Evolutionary conservation across 2,888 invertebrate species (phyloP).

Genomic region (Piscicola geometra): DNA sequence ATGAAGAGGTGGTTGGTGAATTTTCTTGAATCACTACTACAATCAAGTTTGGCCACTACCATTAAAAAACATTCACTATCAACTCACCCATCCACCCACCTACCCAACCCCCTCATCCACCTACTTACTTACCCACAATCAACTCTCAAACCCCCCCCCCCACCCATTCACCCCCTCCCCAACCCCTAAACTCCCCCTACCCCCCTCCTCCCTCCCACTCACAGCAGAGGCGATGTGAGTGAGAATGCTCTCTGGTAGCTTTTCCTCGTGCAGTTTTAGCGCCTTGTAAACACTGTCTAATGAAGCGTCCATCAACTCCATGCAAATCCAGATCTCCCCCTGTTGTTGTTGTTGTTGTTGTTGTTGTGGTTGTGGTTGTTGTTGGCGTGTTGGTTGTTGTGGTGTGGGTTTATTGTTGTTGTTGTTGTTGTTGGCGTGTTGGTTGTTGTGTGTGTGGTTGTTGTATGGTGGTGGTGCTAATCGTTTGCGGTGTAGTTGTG

Average conservation of each 20-base stretch:
- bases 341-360: background rate
- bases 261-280: constrained; percentile 20
- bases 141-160: no score
- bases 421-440: no score
- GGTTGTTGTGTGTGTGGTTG: background rate
- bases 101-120: no score
- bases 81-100: no score
- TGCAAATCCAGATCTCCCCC: constrained; percentile 32
- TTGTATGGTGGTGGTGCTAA: no score
- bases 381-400: background rate
- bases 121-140: no score
- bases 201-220: background rate
- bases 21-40: background rate
- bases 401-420: no score
- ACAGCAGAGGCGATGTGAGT: constrained; percentile 21
- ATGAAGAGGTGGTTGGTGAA: background rate
- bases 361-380: background rate
- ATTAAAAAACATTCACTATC: background rate
- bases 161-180: no score
- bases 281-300: constrained; percentile 30
- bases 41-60: background rate
- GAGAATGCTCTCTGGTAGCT: constrained; percentile 25
- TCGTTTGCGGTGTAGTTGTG: no score
- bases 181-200: no score
- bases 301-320: constrained; percentile 33